phyloP scores from a whole-genome alignment of 2,113 vertebrate genomes.

The Bubo bubo region DNA sequence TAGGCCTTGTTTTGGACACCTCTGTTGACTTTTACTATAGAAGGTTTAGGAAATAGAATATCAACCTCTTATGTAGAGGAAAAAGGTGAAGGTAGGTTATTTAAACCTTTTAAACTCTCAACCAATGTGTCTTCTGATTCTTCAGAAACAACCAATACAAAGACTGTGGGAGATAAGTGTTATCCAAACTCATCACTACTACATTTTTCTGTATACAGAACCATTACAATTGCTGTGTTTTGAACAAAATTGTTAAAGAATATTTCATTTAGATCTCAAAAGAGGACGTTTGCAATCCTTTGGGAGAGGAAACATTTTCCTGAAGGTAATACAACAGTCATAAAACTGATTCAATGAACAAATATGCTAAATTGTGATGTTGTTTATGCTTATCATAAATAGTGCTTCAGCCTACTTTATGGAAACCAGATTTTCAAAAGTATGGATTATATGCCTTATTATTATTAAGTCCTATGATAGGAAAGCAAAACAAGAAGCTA shows the following conservation, averaged over 20 bases:
- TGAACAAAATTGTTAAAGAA: neutral
- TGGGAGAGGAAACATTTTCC: neutral
- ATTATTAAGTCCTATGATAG: neutral
- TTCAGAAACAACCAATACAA: neutral
- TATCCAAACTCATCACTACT: neutral
- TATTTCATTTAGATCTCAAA: neutral
- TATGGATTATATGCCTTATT: neutral
- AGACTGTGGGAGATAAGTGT: neutral
- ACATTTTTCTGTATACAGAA: neutral
- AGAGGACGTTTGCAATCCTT: neutral
- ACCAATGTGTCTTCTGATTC: neutral
- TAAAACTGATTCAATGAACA: neutral
- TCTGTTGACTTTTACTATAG: neutral
- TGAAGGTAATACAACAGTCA: neutral
- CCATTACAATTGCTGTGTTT: neutral
- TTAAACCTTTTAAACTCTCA: neutral
- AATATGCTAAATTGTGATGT: neutral
- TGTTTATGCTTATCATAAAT: neutral
- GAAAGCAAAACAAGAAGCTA: neutral
- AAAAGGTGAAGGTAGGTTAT: neutral
- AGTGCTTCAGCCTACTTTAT: neutral
- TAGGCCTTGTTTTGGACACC: neutral
- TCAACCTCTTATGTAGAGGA: neutral
- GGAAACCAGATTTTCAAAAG: neutral
- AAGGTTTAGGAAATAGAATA: neutral